Evolutionary conservation across 1,140 invertebrate genomes (phyloP).

Genomic region (Sycophaga agraensis): DNA sequence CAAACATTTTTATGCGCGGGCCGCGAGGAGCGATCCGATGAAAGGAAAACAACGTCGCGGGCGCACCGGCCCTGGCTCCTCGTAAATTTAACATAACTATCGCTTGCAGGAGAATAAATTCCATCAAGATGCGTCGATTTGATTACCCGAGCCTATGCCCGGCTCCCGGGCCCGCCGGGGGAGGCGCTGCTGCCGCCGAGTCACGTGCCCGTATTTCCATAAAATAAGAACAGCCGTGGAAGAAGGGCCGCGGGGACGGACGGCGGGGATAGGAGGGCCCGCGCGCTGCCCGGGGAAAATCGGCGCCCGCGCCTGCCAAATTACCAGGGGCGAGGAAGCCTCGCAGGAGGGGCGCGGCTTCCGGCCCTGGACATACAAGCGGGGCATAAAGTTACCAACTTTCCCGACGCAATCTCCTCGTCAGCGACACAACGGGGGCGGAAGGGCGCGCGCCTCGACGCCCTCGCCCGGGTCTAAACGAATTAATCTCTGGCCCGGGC

Average conservation of each 20-base stretch:
- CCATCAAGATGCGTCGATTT: conserved; percentile 1
- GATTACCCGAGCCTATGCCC: background rate
- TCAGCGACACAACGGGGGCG: conserved; percentile 39
- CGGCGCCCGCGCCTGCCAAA: too few species aligned
- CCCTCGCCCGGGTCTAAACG: conserved; percentile 42
- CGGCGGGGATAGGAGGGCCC: too few species aligned
- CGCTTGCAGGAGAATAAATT: background rate
- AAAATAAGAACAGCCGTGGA: conserved; percentile 33
- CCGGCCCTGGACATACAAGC: conserved; percentile 53
- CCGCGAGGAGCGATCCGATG: background rate
- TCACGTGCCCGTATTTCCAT: background rate
- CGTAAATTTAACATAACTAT: background rate
- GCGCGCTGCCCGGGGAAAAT: too few species aligned
- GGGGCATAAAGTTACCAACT: conserved; percentile 51
- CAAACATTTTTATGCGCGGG: too few species aligned
- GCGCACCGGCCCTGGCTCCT: background rate
- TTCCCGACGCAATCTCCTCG: conserved; percentile 46
- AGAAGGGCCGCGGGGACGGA: too few species aligned
- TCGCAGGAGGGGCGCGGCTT: conserved; percentile 39
- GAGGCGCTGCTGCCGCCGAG: too few species aligned
- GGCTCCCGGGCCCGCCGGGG: too few species aligned
- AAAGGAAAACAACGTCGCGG: background rate
- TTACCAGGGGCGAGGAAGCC: too few species aligned
- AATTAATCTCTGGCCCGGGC: conserved; percentile 37
- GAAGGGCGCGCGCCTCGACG: conserved; percentile 39